Base-by-base conservation (phyloP, 2,113 vertebrate genomes). In the Datnioides undecimradiatus region DNA sequence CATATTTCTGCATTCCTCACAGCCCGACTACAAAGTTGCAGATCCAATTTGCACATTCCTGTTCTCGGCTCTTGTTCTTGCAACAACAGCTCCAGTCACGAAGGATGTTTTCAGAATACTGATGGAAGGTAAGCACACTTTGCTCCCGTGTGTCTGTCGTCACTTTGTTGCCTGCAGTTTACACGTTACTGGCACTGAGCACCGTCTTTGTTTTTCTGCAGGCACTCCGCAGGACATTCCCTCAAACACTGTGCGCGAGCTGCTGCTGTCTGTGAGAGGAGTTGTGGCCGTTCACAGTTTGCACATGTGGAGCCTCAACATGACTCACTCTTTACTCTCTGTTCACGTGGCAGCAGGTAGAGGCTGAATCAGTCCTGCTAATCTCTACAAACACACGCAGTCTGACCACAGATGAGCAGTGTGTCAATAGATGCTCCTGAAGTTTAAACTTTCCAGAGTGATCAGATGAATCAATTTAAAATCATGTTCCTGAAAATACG, bases 11-110 rank as follows among this genome's bases (percentile, higher is more conserved):
- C 64, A 0, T 62, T 62, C 13, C 46, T 55, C 58, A 21, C 91
- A 98, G 97, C 98, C 97, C 31, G 94, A 97, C 80, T 97, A 95
- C 66, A 99, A 97, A 87, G 95, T 78, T 0, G 89, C 96, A n/a
- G 97, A 99, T 90, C 97, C 96, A 3, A 93, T 97, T 83, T 99
- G 97, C 74, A 98, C 96, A 25, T 98, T 99, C 92, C 86, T 98
- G 58, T 99, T 98, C 93, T 98, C 97, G 0, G 34, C 91, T 0
- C 88, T 99, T 38, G 96, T 98, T 55, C 84, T 99, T 63, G 95
- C 89, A n/a, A 97, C 97, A 0, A 97, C 97, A 0, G 36, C 96
- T 76, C 95, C 95, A 52, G 95, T 97, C 90, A 91, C 96, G 11
- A 95, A 94, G 0, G 97, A 97, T 0, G 94, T 98, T 45, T 87